These are phyloP conservation scores for Parus major DNA, from an alignment of 2,113 vertebrate species.

Conservation along the genomic window DNA sequence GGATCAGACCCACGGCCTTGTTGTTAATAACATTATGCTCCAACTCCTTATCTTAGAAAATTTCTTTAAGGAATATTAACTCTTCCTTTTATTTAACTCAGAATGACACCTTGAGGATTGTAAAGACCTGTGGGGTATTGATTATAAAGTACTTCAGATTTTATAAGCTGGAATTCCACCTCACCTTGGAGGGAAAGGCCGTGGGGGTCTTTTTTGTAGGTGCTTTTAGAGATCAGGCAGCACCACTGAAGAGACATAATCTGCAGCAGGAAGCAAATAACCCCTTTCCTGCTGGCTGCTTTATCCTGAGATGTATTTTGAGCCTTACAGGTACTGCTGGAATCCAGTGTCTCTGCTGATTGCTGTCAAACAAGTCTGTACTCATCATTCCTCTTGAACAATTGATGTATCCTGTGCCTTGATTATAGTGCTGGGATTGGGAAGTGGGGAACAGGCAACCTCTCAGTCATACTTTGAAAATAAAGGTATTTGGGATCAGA, in stretches of 20 bases:
- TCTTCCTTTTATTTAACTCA: not conserved
- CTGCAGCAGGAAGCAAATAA: not conserved
- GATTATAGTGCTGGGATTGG: not conserved
- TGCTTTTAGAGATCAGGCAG: not conserved
- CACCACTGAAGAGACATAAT: not conserved
- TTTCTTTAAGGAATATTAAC: not conserved
- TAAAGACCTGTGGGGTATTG: not conserved
- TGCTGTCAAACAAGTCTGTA: not conserved
- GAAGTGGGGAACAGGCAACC: not conserved
- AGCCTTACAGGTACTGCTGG: not conserved
- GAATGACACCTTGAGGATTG: not conserved
- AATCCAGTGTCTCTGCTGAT: not conserved
- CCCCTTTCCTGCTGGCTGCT: not conserved
- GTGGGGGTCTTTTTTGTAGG: not conserved
- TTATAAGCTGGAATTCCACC: not conserved
- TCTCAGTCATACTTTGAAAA: not conserved
- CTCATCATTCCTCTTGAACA: conserved; percentile 6
- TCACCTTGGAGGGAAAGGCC: not conserved
- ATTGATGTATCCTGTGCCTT: not conserved
- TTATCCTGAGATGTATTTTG: conserved; percentile 6
- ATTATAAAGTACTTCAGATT: not conserved
- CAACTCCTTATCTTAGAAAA: not conserved
- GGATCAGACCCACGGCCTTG: not conserved
- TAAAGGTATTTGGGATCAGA: conserved; percentile 50
- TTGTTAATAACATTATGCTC: not conserved